Percentiles rank a stretch among this genome's conserved stretches.
These are phyloP conservation scores for Neocrepidodera transversa DNA, from an alignment of 2,888 invertebrate genomes.

Conservation along the genomic window DNA sequence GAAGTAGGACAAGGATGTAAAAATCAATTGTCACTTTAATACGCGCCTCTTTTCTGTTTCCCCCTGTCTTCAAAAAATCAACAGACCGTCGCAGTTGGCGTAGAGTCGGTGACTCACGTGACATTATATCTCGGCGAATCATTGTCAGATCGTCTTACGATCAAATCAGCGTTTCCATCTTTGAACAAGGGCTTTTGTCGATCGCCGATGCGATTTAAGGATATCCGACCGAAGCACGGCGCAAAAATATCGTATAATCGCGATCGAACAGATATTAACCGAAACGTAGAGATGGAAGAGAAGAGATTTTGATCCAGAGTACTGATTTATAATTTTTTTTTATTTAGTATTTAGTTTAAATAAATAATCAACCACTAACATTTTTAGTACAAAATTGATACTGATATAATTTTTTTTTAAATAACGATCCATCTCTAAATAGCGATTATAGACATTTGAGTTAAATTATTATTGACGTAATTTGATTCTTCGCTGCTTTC, in stretches of 20 bases:
- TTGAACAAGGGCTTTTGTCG: neutral
- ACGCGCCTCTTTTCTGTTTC: neutral
- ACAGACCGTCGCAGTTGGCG: neutral
- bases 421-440: neutral
- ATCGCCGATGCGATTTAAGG: conserved; percentile 5
- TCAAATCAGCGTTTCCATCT: neutral
- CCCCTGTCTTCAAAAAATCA: neutral
- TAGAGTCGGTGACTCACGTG: neutral
- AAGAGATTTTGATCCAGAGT: no score
- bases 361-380: no score
- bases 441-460: neutral
- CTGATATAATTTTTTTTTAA: no score
- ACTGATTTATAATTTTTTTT: no score
- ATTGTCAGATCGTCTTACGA: conserved; percentile 1
- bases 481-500: neutral
- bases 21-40: neutral
- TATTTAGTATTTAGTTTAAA: no score
- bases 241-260: neutral
- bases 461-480: neutral
- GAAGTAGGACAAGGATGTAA: no score
- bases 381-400: no score
- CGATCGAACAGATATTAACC: neutral
- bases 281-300: neutral
- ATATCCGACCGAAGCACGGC: conserved; percentile 1
- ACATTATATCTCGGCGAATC: conserved; percentile 5